Conservation (phyloP, 2,113 vertebrate species). For the Gnathonemus echidnorhynchus region DNA sequence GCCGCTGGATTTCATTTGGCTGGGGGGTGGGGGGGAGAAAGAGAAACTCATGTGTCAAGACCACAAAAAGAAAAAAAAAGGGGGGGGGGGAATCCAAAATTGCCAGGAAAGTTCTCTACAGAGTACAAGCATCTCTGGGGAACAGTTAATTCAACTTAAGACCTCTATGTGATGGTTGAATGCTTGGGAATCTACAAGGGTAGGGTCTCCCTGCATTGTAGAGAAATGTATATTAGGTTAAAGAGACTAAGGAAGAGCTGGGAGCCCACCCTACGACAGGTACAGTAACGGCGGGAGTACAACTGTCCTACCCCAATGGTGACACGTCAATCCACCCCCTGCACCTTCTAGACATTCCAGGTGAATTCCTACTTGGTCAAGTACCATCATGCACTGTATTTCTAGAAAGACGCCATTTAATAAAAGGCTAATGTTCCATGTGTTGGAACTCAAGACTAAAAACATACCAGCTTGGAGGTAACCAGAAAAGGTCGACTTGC, state of each 20-base stretch:
- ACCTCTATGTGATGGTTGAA: background rate
- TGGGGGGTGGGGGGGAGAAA: background rate
- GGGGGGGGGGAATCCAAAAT: too few species aligned
- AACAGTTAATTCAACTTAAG: background rate
- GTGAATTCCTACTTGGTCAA: background rate
- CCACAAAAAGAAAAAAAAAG: background rate
- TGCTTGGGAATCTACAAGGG: background rate
- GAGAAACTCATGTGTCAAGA: background rate
- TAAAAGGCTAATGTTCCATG: background rate
- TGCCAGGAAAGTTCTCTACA: background rate
- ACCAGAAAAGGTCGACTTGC: too few species aligned
- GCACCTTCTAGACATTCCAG: background rate
- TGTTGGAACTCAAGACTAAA: background rate
- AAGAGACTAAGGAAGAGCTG: background rate
- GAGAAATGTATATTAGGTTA: background rate
- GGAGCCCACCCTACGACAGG: background rate
- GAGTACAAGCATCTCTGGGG: background rate
- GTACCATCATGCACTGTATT: background rate
- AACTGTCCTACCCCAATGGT: background rate
- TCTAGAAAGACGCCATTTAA: background rate
- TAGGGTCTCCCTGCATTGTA: background rate
- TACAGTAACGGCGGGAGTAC: background rate
- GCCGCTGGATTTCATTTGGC: conserved; percentile 5
- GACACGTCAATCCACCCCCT: background rate
- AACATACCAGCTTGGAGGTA: background rate